Conservation (phyloP, 2,113 vertebrate species). For the Colius striatus region DNA sequence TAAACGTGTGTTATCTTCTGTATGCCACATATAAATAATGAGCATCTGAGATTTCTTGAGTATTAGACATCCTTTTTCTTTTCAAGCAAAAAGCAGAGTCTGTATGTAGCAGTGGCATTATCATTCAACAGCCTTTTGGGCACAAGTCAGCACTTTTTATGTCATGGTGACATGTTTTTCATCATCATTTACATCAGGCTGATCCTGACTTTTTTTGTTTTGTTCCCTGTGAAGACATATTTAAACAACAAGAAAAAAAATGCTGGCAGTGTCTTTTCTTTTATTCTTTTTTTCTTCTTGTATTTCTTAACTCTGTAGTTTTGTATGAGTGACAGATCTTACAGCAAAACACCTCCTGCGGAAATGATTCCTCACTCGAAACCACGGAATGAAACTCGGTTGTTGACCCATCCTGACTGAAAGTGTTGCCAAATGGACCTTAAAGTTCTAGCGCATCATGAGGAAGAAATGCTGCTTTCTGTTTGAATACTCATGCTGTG, state of each 20-base stretch:
- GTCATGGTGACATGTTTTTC: constrained; percentile 23
- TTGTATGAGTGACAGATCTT: constrained; percentile 64
- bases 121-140: constrained; percentile 41
- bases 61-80: constrained; percentile 47
- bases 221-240: background rate
- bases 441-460: constrained; percentile 58
- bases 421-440: constrained; percentile 78
- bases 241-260: constrained; percentile 34
- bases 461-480: constrained; percentile 75
- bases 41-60: constrained; percentile 20
- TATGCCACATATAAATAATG: constrained; percentile 33
- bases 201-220: constrained; percentile 22
- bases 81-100: constrained; percentile 48
- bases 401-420: constrained; percentile 58
- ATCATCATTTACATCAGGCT: constrained; percentile 39
- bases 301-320: constrained; percentile 41
- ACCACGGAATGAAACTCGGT: constrained; percentile 52
- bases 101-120: constrained; percentile 58
- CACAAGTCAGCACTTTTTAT: constrained; percentile 51
- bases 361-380: constrained; percentile 65
- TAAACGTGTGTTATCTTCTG: constrained; percentile 24
- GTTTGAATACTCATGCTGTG: constrained; percentile 64
- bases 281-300: background rate
- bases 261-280: constrained; percentile 50
- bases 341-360: constrained; percentile 46